Conservation (phyloP, 2,797 vertebrate species). For the Harpagifer antarcticus region DNA sequence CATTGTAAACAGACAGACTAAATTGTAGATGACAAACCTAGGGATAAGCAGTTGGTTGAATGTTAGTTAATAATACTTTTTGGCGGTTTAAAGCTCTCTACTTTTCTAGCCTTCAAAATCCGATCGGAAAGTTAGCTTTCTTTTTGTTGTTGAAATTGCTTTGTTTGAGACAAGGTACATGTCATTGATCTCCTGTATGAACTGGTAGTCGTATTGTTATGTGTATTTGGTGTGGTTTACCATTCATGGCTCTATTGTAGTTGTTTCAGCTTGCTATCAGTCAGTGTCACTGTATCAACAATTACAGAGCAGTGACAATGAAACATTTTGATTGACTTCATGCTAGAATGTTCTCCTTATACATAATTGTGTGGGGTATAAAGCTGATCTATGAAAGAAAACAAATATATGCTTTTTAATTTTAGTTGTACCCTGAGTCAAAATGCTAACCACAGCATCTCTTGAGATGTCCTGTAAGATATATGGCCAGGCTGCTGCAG, state of each 20-base stretch:
- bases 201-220: background rate
- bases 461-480: conserved; percentile 39
- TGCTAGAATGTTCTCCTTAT: background rate
- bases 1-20: background rate
- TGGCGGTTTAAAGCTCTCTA: background rate
- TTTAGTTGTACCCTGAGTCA: background rate
- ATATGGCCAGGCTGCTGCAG: conserved; percentile 28
- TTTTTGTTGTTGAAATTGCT: background rate
- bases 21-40: background rate
- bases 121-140: background rate
- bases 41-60: background rate
- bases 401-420: background rate
- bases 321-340: background rate
- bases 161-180: background rate
- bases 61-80: background rate
- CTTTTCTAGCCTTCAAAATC: background rate
- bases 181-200: background rate
- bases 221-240: background rate
- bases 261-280: background rate
- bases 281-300: background rate
- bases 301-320: background rate
- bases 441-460: conserved; percentile 26
- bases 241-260: background rate
- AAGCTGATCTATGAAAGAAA: background rate
- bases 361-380: background rate